phyloP scores from a whole-genome alignment of 1,140 invertebrate genomes.

The Pseudomyrmex gracilis region DNA sequence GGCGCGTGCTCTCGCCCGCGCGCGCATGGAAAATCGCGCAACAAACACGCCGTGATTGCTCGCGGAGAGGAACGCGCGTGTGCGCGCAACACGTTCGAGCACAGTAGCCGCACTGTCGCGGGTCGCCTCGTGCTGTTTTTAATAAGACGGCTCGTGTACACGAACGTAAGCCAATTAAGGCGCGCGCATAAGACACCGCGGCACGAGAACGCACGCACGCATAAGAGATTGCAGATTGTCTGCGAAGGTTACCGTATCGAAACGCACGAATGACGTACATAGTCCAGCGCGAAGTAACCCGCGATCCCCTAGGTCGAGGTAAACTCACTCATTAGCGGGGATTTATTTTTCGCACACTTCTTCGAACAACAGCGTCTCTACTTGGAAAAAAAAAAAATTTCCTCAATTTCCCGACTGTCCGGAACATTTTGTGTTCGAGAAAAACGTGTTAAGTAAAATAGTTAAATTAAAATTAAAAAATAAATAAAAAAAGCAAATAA shows the following conservation, averaged over 20 bases:
- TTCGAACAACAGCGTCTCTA: too few species aligned
- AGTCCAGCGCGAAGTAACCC: slow-evolving; percentile 7
- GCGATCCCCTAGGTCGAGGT: too few species aligned
- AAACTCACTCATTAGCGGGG: too few species aligned
- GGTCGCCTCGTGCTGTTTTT: slow-evolving; percentile 73
- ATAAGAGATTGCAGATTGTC: slow-evolving; percentile 56
- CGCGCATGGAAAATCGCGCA: slow-evolving; percentile 46
- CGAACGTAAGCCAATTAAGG: slow-evolving; percentile 75
- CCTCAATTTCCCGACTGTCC: too few species aligned
- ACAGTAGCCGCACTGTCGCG: slow-evolving; percentile 71
- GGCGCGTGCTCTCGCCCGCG: background rate
- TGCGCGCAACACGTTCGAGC: slow-evolving; percentile 38
- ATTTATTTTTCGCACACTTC: background rate
- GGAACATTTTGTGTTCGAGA: too few species aligned
- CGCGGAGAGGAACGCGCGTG: slow-evolving; percentile 25
- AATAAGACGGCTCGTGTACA: slow-evolving; percentile 70
- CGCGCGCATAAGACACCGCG: slow-evolving; percentile 11
- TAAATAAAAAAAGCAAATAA: too few species aligned
- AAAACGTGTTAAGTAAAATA: too few species aligned
- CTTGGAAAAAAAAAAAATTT: too few species aligned
- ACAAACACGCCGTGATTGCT: slow-evolving; percentile 6
- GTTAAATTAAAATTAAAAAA: too few species aligned
- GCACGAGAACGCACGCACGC: slow-evolving; percentile 38
- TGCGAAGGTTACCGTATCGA: slow-evolving; percentile 72
- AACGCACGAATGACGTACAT: slow-evolving; percentile 35